These are phyloP conservation scores for Hemicentrotus pulcherrimus DNA, from an alignment of 35 echinoderm and acorn worm species.

Conservation along the genomic window DNA sequence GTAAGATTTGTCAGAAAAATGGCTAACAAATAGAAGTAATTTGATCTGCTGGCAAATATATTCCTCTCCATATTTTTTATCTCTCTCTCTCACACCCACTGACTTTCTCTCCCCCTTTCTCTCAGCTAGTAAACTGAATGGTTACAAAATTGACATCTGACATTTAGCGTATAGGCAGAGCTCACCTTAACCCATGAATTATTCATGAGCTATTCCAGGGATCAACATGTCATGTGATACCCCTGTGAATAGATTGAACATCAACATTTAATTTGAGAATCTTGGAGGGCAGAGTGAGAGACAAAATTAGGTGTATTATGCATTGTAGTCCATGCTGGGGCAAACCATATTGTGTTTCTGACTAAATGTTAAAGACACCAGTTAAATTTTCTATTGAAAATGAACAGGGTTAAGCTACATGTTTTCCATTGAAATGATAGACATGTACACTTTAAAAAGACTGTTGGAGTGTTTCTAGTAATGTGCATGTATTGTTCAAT, in stretches of 20 bases:
- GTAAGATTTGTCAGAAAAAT: neutral
- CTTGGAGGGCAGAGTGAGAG: neutral
- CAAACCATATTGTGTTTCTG: neutral
- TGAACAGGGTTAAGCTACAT: too few species aligned
- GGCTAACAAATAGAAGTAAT: neutral
- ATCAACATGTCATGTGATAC: neutral
- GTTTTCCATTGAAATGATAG: too few species aligned
- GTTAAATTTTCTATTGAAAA: too few species aligned
- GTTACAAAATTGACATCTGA: neutral
- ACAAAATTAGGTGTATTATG: neutral
- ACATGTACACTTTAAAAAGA: too few species aligned
- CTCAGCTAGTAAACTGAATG: neutral
- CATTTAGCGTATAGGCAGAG: neutral
- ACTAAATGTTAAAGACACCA: too few species aligned
- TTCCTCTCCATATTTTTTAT: neutral
- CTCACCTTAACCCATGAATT: neutral
- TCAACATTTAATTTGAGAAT: slow-evolving; percentile 5
- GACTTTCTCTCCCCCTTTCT: neutral
- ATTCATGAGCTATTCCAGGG: neutral
- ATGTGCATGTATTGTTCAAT: too few species aligned
- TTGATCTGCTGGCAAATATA: neutral
- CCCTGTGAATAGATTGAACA: neutral
- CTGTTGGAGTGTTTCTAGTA: too few species aligned
- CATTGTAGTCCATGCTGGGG: neutral
- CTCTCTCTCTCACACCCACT: neutral